phyloP scores from a whole-genome alignment of 2,888 invertebrate genomes.

The Orthonevra nobilis region DNA sequence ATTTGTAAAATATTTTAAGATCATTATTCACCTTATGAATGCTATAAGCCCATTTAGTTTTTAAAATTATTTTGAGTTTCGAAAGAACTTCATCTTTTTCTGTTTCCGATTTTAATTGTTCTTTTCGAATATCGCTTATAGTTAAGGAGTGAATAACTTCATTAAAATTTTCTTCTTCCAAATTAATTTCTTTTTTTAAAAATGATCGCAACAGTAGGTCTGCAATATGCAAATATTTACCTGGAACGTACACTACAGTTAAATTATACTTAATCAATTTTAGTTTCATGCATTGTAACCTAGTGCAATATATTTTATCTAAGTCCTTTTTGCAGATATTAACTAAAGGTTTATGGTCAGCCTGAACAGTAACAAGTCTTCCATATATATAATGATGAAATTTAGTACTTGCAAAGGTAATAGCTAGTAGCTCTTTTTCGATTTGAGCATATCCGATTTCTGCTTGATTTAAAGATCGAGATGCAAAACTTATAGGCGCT shows the following conservation, averaged over 20 bases:
- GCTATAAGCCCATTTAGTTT: neutral
- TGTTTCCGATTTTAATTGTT: neutral
- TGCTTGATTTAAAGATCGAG: neutral
- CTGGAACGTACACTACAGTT: constrained; percentile 23
- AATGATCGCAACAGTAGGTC: constrained; percentile 28
- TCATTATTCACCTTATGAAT: neutral
- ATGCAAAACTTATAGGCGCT: constrained; percentile 5
- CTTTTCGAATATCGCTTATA: constrained; percentile 22
- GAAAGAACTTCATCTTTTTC: neutral
- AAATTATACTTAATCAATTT: constrained; percentile 30
- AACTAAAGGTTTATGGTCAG: constrained; percentile 12
- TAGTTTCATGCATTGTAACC: constrained; percentile 39
- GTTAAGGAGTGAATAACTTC: constrained; percentile 16
- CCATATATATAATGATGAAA: constrained; percentile 23
- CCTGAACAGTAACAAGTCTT: neutral
- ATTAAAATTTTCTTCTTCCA: neutral
- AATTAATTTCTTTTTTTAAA: neutral
- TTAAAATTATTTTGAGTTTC: neutral
- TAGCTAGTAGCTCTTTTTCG: neutral
- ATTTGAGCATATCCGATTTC: neutral
- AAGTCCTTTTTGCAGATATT: constrained; percentile 6
- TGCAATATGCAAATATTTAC: constrained; percentile 26
- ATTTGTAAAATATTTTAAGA: neutral
- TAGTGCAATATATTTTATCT: constrained; percentile 17
- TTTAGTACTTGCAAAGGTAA: neutral